These are phyloP conservation scores for Thunnus thynnus DNA, from an alignment of 2,113 vertebrate species.

Conservation along the genomic window DNA sequence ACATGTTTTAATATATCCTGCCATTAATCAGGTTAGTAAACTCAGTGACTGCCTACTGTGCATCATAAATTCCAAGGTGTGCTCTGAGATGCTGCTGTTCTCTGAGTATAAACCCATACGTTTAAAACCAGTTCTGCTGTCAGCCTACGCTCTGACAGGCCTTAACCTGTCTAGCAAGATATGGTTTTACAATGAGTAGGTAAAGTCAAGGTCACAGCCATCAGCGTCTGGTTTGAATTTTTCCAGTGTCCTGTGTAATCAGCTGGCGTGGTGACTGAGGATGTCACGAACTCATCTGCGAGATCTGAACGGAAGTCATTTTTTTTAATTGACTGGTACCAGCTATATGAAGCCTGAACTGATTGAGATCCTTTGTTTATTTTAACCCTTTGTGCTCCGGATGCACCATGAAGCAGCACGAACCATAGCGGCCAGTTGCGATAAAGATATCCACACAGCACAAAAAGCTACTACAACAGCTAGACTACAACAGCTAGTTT, in stretches of 20 bases:
- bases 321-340: neutral
- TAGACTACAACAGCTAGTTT: neutral
- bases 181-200: conserved; percentile 1
- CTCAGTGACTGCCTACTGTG: conserved; percentile 2
- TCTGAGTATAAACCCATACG: neutral
- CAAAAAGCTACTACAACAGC: neutral
- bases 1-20: conserved; percentile 2
- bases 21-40: conserved; percentile 5
- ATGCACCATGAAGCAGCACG: neutral
- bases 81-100: conserved; percentile 20
- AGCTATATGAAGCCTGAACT: conserved; percentile 14
- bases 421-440: conserved; percentile 10
- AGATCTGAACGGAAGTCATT: conserved; percentile 1
- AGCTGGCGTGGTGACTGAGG: neutral
- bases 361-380: neutral
- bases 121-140: conserved; percentile 23
- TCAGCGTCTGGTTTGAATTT: conserved; percentile 31
- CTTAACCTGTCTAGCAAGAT: neutral
- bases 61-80: neutral
- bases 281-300: conserved; percentile 2
- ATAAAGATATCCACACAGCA: neutral
- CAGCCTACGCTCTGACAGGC: neutral
- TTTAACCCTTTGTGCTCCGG: neutral
- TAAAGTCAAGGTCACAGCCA: conserved; percentile 15
- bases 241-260: neutral